phyloP scores from a whole-genome alignment of 1,140 invertebrate genomes.

The Phocides pigmalion region DNA sequence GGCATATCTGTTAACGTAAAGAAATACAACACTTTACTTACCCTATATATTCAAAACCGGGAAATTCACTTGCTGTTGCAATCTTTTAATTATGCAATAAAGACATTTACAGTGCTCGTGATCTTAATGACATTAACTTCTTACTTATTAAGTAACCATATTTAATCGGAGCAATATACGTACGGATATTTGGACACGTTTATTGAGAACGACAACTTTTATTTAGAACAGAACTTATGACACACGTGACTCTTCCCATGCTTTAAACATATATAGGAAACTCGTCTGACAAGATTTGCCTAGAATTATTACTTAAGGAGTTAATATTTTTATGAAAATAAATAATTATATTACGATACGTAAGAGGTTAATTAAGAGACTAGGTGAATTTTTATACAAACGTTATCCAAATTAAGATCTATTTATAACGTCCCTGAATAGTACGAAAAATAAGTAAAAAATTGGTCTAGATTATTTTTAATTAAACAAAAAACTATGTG shows the following conservation, averaged over 20 bases:
- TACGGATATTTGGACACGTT: conserved; percentile 23
- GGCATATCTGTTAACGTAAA: no score
- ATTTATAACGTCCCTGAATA: no score
- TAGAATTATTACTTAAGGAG: neutral
- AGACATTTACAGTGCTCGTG: neutral
- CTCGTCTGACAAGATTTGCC: neutral
- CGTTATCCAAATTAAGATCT: no score
- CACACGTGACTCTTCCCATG: conserved; percentile 8
- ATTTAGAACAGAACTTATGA: conserved; percentile 25
- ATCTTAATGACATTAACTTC: conserved; percentile 10
- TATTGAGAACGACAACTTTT: conserved; percentile 17
- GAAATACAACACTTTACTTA: no score
- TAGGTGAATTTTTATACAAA: no score
- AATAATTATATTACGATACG: no score
- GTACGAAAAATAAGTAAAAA: no score
- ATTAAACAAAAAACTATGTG: no score
- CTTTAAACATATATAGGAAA: neutral
- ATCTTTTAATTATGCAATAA: neutral
- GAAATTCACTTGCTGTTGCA: neutral
- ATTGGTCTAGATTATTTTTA: no score
- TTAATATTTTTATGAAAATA: neutral
- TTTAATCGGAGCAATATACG: conserved; percentile 2
- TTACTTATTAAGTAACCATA: conserved; percentile 15
- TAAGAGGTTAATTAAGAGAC: no score
- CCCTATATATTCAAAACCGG: neutral